A percentile compares a stretch with the other conserved stretches of the same genome.
Conservation (phyloP, 2,113 vertebrate genomes). For the Centropus bengalensis region DNA sequence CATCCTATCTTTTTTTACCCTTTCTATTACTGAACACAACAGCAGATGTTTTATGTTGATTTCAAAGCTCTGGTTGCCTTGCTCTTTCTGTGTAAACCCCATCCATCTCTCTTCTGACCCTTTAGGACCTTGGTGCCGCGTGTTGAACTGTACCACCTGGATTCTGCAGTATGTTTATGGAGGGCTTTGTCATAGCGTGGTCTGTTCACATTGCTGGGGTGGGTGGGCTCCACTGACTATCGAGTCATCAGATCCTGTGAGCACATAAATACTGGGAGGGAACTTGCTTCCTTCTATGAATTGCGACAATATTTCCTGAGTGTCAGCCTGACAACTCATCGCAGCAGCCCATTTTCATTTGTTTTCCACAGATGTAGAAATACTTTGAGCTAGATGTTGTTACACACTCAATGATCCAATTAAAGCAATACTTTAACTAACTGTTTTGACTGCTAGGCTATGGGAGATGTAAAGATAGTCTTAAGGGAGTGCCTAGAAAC, state of each 20-base stretch:
- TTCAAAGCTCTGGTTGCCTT: neutral
- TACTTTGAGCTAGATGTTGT: neutral
- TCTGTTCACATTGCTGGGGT: neutral
- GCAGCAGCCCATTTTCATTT: neutral
- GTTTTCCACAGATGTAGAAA: neutral
- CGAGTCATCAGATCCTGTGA: neutral
- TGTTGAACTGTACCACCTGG: neutral
- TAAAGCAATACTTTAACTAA: neutral
- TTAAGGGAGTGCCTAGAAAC: neutral
- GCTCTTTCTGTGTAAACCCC: neutral
- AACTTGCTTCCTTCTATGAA: neutral
- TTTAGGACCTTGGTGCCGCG: neutral
- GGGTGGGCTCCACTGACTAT: neutral
- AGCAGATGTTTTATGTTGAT: accelerated
- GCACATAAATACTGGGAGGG: neutral
- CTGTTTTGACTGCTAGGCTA: neutral
- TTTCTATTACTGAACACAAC: neutral
- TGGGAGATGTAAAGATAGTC: neutral
- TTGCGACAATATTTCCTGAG: neutral
- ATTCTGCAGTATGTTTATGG: neutral
- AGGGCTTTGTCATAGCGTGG: neutral
- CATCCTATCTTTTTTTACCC: neutral
- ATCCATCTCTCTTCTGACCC: neutral
- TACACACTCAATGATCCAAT: neutral
- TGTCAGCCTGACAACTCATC: neutral